Conservation (phyloP, 2,797 vertebrate species). For the Scolopax bukidnonensis region DNA sequence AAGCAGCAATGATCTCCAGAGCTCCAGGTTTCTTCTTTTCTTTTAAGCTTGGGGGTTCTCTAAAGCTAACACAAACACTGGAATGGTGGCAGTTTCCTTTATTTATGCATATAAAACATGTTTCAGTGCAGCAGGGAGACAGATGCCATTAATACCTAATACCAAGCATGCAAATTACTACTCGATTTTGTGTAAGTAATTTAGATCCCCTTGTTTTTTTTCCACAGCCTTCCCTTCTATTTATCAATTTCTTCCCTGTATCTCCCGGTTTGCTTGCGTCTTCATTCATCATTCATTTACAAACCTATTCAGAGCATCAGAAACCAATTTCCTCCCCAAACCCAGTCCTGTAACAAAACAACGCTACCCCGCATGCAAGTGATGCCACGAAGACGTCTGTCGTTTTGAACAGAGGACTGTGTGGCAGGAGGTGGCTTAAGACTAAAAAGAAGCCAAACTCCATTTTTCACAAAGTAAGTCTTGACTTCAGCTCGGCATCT, state of each 20-base stretch:
- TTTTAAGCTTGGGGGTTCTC: not conserved
- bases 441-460: not conserved
- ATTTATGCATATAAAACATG: not conserved
- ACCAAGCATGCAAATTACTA: conserved; percentile 35
- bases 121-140: not conserved
- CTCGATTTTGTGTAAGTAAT: conserved; percentile 29
- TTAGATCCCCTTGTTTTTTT: conserved; percentile 27
- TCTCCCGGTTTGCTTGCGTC: not conserved
- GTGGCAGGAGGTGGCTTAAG: not conserved
- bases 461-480: not conserved
- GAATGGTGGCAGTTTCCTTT: not conserved
- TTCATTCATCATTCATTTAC: conserved; percentile 64
- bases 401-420: not conserved
- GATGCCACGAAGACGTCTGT: not conserved
- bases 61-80: not conserved
- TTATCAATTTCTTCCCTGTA: conserved; percentile 45
- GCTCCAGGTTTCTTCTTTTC: conserved; percentile 29
- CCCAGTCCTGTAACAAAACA: not conserved
- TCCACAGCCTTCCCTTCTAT: not conserved
- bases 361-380: not conserved
- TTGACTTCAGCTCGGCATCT: not conserved
- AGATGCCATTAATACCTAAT: conserved; percentile 4
- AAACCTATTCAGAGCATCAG: conserved; percentile 46
- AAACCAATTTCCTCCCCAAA: conserved; percentile 67
- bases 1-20: conserved; percentile 17